phyloP scores from a whole-genome alignment of 2,797 vertebrate genomes.

The Jordanella pulchra region DNA sequence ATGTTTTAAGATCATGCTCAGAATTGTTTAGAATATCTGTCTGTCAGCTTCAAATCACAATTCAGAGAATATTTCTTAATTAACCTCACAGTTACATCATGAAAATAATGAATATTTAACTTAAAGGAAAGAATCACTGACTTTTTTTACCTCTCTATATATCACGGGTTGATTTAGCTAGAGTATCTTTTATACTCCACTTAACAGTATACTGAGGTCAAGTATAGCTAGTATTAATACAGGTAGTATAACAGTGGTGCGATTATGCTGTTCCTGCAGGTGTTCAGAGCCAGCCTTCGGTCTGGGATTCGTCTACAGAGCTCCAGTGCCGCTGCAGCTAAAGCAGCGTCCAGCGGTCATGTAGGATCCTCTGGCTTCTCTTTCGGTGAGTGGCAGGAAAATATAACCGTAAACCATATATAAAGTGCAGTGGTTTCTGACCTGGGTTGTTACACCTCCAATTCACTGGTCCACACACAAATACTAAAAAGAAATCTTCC shows the following conservation, averaged over 20 bases:
- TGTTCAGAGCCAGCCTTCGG: slow-evolving; percentile 66
- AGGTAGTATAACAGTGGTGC: background rate
- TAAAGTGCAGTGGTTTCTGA: background rate
- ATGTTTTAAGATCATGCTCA: too few species aligned
- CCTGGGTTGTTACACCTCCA: background rate
- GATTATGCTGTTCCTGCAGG: slow-evolving; percentile 33
- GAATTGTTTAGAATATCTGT: too few species aligned
- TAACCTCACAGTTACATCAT: too few species aligned
- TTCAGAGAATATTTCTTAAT: too few species aligned
- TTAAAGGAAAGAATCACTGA: too few species aligned
- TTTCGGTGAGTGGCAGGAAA: slow-evolving; percentile 69
- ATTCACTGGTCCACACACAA: background rate
- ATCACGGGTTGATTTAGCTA: too few species aligned
- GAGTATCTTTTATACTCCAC: too few species aligned
- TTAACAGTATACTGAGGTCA: too few species aligned
- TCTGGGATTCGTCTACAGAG: slow-evolving; percentile 76
- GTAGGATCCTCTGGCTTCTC: slow-evolving; percentile 62
- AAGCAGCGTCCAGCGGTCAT: slow-evolving; percentile 12
- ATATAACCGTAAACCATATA: background rate
- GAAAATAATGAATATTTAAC: too few species aligned
- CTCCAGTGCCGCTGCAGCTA: slow-evolving; percentile 59
- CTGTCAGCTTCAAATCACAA: too few species aligned
- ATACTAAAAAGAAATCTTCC: background rate
- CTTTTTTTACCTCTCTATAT: too few species aligned
- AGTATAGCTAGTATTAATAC: too few species aligned